Percentiles rank a stretch among this genome's conserved stretches.
phyloP scores from a whole-genome alignment of 2,888 invertebrate genomes.

The Julus scanicus region DNA sequence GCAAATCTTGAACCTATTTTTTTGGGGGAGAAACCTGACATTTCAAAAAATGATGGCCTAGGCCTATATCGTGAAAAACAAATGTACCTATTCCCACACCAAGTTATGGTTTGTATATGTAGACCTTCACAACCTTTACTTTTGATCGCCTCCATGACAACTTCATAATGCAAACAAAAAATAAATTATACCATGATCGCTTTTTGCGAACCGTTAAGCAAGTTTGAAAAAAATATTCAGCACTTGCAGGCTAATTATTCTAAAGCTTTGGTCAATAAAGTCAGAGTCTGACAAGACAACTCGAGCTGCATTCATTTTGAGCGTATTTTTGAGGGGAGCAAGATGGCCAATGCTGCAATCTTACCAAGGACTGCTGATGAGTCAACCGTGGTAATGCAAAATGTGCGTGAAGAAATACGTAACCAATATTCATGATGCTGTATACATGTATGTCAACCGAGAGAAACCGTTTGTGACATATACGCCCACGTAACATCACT shows the following conservation, averaged over 20 bases:
- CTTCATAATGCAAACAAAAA: neutral
- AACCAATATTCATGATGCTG: too few species aligned
- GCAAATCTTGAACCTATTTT: neutral
- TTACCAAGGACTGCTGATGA: neutral
- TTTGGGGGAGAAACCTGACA: conserved; percentile 1
- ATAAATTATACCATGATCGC: neutral
- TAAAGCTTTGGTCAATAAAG: neutral
- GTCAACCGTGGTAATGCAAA: neutral
- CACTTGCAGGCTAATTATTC: neutral
- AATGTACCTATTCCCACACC: neutral
- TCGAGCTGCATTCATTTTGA: neutral
- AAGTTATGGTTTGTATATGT: neutral
- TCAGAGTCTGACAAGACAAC: neutral
- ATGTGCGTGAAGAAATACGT: neutral
- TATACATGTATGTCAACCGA: neutral
- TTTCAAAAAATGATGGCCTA: neutral
- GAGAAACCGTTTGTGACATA: neutral
- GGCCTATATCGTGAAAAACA: neutral
- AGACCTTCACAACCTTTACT: neutral
- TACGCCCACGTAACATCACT: neutral
- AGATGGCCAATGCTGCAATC: neutral
- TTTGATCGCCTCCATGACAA: neutral
- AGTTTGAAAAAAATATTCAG: neutral
- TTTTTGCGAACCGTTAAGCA: neutral
- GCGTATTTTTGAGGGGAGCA: neutral